phyloP scores from a whole-genome alignment of 2,888 invertebrate species.

The Chloromyia formosa region DNA sequence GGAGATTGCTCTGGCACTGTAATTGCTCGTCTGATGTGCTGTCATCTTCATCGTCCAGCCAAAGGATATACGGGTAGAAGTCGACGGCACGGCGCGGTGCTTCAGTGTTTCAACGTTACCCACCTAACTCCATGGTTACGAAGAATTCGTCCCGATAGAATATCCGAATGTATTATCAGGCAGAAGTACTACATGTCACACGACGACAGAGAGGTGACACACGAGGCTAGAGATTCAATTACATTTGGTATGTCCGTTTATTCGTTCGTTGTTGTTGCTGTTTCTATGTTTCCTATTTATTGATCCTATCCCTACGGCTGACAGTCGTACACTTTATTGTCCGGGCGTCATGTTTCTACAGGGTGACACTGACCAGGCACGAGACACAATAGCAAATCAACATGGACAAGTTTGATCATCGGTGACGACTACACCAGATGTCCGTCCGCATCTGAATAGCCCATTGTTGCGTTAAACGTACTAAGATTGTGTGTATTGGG shows the following conservation, averaged over 20 bases:
- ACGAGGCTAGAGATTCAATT: conserved; percentile 9
- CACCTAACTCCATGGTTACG: too few species aligned
- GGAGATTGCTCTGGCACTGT: background rate
- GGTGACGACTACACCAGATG: conserved; percentile 61
- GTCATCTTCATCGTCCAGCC: background rate
- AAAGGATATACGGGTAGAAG: background rate
- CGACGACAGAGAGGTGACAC: too few species aligned
- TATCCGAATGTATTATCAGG: too few species aligned
- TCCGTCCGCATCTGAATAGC: conserved; percentile 64
- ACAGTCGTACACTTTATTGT: conserved; percentile 19
- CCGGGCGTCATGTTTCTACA: conserved; percentile 36
- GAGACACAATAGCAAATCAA: conserved; percentile 40
- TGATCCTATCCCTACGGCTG: conserved; percentile 17
- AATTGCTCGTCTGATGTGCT: background rate
- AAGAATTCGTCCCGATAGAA: too few species aligned
- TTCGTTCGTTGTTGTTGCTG: conserved; percentile 9
- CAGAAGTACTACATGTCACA: too few species aligned
- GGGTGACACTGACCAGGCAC: conserved; percentile 26
- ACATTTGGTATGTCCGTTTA: conserved; percentile 22
- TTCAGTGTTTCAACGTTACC: too few species aligned
- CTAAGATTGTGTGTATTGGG: conserved; percentile 60
- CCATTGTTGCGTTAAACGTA: conserved; percentile 62
- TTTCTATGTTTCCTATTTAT: conserved; percentile 13
- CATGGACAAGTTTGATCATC: conserved; percentile 32
- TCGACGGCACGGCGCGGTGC: background rate